Conservation (phyloP, 2,888 invertebrate species). For the Ophion slaviceki region DNA sequence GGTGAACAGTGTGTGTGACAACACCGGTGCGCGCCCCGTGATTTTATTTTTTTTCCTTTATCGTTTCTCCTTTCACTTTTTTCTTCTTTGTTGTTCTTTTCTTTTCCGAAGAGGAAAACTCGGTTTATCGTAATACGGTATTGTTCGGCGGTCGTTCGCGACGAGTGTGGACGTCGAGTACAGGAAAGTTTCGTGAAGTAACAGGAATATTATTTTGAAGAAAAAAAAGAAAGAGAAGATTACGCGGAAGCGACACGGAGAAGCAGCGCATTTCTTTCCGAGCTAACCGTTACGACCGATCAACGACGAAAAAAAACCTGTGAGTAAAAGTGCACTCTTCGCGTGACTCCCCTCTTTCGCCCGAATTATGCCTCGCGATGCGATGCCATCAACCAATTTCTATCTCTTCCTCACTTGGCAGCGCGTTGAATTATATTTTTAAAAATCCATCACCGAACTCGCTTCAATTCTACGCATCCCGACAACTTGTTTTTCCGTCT, state of each 20-base stretch:
- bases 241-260: background rate
- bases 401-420: too few species aligned
- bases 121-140: background rate
- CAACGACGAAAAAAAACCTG: conserved; percentile 20
- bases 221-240: background rate
- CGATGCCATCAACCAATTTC: background rate
- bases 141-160: conserved; percentile 13
- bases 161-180: conserved; percentile 6
- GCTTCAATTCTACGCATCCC: too few species aligned
- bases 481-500: too few species aligned
- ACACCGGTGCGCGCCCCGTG: conserved; percentile 47
- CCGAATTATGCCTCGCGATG: background rate
- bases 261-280: conserved; percentile 17
- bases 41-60: conserved; percentile 11
- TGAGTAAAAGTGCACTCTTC: conserved; percentile 41
- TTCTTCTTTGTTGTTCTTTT: conserved; percentile 4
- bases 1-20: conserved; percentile 50
- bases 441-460: background rate
- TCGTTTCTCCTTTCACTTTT: conserved; percentile 26
- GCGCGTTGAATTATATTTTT: background rate
- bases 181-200: conserved; percentile 7
- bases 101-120: conserved; percentile 33
- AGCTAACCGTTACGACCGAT: conserved; percentile 31
- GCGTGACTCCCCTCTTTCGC: background rate
- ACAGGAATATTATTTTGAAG: conserved; percentile 45